phyloP scores from a whole-genome alignment of 2,888 invertebrate genomes.

The Dione vanillae region DNA sequence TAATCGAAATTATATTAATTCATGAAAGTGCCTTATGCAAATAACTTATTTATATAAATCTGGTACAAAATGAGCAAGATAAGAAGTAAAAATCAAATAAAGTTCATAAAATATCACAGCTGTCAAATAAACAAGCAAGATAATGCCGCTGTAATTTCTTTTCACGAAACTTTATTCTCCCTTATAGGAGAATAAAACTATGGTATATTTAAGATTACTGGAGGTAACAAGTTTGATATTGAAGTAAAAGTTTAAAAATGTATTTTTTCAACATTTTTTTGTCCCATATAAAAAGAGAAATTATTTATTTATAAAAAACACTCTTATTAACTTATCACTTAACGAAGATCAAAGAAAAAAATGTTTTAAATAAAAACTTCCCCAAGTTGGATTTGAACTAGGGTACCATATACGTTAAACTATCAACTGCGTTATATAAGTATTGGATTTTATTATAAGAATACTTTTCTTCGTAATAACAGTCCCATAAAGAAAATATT shows the following conservation, averaged over 20 bases:
- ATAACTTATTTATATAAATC: neutral
- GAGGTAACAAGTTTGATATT: neutral
- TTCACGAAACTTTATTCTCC: neutral
- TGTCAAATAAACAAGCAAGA: conserved; percentile 11
- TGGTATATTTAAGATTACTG: neutral
- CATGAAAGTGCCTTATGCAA: neutral
- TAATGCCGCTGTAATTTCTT: neutral
- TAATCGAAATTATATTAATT: too few relatives aligned
- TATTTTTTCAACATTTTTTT: too few relatives aligned
- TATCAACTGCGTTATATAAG: too few relatives aligned
- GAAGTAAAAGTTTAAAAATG: too few relatives aligned
- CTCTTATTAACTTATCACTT: too few relatives aligned
- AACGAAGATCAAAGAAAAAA: neutral
- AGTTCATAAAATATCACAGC: conserved; percentile 5
- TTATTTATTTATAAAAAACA: too few relatives aligned
- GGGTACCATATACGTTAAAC: too few relatives aligned
- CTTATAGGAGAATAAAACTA: neutral
- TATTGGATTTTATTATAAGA: neutral
- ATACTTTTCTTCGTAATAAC: neutral
- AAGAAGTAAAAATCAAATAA: neutral
- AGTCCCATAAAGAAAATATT: neutral
- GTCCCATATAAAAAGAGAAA: too few relatives aligned
- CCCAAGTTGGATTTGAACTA: too few relatives aligned
- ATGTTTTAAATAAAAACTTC: too few relatives aligned
- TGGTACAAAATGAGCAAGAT: neutral